Evolutionary conservation across 2,888 invertebrate species (phyloP).

Genomic region (Drepanosiphum platanoidis): DNA sequence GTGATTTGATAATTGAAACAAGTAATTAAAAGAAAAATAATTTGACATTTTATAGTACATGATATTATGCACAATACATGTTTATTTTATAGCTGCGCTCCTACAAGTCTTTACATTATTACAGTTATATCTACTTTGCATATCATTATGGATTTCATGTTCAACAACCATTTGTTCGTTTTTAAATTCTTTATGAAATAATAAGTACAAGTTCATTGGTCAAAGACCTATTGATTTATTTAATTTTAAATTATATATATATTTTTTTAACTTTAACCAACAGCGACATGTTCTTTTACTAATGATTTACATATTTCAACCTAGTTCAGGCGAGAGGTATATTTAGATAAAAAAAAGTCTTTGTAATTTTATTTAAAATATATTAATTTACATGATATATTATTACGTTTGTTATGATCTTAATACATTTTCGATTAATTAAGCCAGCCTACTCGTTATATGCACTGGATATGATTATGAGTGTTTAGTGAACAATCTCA

Average conservation of each 20-base stretch:
- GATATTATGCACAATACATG: slow-evolving; percentile 16
- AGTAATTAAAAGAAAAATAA: not conserved
- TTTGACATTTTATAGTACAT: slow-evolving; percentile 30
- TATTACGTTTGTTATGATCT: no score
- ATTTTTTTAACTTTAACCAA: not conserved
- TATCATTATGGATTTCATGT: slow-evolving; percentile 3
- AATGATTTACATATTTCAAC: no score
- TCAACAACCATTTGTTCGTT: not conserved
- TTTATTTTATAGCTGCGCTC: slow-evolving; percentile 16
- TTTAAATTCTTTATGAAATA: not conserved
- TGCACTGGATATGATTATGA: no score
- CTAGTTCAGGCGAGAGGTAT: no score
- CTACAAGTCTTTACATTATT: not conserved
- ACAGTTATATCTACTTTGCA: slow-evolving; percentile 39
- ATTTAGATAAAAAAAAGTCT: no score
- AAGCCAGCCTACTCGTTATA: no score
- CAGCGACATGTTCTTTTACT: no score
- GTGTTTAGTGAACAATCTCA: no score
- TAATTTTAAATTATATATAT: not conserved
- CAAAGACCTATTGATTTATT: not conserved
- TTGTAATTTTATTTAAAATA: no score
- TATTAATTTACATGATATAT: no score
- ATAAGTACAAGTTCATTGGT: not conserved
- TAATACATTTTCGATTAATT: no score
- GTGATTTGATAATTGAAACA: not conserved